phyloP scores from a whole-genome alignment of 2,797 vertebrate species.

The Varecia variegata region DNA sequence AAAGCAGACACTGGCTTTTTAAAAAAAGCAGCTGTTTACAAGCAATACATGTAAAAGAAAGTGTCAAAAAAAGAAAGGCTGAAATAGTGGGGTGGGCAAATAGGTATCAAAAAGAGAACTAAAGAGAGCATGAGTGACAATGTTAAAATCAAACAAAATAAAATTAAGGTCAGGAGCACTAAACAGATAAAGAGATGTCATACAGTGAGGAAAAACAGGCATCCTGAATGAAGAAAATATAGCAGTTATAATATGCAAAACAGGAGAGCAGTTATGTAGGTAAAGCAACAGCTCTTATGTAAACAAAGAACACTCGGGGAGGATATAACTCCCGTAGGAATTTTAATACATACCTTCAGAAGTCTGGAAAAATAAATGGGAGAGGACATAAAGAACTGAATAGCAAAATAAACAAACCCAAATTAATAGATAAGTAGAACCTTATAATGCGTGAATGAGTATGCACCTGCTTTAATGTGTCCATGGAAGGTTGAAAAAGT shows the following conservation, averaged over 20 bases:
- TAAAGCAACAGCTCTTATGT: background rate
- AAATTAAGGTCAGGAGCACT: background rate
- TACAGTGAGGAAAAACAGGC: background rate
- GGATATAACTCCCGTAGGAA: background rate
- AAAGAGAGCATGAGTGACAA: background rate
- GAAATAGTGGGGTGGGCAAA: background rate
- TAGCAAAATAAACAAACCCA: background rate
- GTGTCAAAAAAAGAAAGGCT: background rate
- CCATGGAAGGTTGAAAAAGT: background rate
- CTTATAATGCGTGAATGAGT: background rate
- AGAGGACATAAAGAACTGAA: background rate
- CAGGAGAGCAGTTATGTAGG: background rate
- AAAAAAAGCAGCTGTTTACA: background rate
- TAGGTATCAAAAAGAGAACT: background rate
- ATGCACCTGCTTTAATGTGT: too few species aligned
- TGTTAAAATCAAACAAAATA: background rate
- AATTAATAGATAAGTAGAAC: background rate
- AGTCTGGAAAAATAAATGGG: background rate
- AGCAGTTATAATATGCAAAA: background rate
- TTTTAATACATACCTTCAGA: background rate
- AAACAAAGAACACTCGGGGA: background rate
- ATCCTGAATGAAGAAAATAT: rapidly evolving
- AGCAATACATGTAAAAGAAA: background rate
- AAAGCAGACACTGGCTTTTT: background rate
- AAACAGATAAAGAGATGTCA: background rate